Evolutionary conservation across 2,113 vertebrate species (phyloP), one percentile per base, ranked within the genome.

Genomic region (Sphyrna mokarran): DNA sequence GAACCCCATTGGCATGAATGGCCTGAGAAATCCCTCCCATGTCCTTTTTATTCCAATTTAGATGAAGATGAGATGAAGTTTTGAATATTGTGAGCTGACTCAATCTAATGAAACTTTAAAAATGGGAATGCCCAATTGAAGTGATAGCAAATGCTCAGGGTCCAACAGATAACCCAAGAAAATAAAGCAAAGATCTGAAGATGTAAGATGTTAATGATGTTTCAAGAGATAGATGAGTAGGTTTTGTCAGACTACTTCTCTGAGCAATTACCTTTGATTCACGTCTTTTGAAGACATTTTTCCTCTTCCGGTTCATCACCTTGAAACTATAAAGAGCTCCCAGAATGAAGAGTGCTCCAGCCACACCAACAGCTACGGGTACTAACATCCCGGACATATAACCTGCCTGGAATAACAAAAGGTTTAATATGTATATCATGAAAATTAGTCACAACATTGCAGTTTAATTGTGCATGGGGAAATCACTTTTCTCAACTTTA

Each of bases 371-470:
- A 58, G 98, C 99, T 3, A 99, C 98, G 0, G 99, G 99, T 95
- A 98, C 98, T 98, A 99, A 96, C 99, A 99, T 99, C 48, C 99
- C 99, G 0, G 99, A 99, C 97, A 99, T 98, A 94, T 99, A 99
- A 0, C 99, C 98, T 1, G 98, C 99, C 99, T 99, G 96, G 9
- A 29, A 90, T 61, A 61, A 90, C 26, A 61, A 63, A 61, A 90
- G 87, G 87, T 90, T 90, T 61, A 95, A 95, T 18, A 95, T 43
- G 66, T 94, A 33, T 70, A 9, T 72, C 22, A 54, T 72, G 18
- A 95, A 72, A 14, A 54, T 72, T 33, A 72, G 94, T 70, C 40
- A 95, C 66, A 54, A 54, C 11, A 54, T 95, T 68, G 29, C 63
- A 23, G 91, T 69, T 94, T 66, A 37, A 26, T 68, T 66, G 43